Conservation (phyloP, 2,113 vertebrate genomes). For the Sclerurus mexicanus region DNA sequence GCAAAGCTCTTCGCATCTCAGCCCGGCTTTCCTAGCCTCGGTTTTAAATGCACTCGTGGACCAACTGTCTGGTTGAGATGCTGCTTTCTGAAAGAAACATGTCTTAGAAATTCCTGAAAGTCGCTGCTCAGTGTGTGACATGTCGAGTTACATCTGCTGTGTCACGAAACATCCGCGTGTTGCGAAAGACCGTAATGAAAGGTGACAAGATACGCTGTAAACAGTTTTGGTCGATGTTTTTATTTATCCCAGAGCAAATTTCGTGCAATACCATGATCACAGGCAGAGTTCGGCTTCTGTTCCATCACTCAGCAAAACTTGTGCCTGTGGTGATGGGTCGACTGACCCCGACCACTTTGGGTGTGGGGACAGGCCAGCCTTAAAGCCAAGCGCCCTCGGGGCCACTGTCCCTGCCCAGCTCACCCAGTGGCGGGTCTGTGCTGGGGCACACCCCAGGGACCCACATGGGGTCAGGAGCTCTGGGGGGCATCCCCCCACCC, state of each 20-base stretch:
- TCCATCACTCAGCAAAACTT: background rate
- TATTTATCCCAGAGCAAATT: conserved; percentile 15
- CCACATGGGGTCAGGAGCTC: background rate
- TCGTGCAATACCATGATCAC: background rate
- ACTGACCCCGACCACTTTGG: background rate
- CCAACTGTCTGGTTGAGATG: background rate
- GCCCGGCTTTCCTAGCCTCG: background rate
- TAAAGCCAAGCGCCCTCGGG: fast-evolving
- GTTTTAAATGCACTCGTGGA: background rate
- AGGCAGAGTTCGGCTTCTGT: background rate
- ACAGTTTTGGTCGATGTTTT: background rate
- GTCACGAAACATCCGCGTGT: background rate
- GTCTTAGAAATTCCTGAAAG: conserved; percentile 14
- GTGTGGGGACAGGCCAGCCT: background rate
- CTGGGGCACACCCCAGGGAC: fast-evolving
- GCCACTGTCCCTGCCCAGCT: background rate
- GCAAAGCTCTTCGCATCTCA: background rate
- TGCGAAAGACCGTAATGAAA: background rate
- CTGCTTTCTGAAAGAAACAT: background rate
- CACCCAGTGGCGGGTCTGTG: fast-evolving
- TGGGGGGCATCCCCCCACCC: background rate
- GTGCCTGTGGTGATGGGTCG: background rate
- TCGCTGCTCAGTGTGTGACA: conserved; percentile 15
- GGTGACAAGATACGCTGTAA: conserved; percentile 41
- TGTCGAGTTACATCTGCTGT: conserved; percentile 52